A percentile compares a stretch with the other conserved stretches of the same genome.
phyloP scores from a whole-genome alignment of 2,797 vertebrate species.

The Falco naumanni region DNA sequence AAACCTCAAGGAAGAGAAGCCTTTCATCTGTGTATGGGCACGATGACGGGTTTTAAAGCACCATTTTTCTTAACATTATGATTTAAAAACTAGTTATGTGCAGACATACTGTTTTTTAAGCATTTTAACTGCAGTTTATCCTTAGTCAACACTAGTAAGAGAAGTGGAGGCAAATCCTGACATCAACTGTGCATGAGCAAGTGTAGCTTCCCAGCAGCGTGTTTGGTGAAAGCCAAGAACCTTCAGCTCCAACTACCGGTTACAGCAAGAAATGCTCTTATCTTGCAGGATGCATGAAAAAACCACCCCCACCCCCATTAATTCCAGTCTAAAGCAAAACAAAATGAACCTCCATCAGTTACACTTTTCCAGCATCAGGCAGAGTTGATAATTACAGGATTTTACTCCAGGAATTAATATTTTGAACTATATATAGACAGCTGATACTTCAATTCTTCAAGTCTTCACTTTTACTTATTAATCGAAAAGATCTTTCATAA shows the following conservation, averaged over 20 bases:
- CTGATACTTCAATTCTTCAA: slow-evolving; percentile 13
- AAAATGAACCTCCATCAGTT: slow-evolving; percentile 7
- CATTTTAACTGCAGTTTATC: background rate
- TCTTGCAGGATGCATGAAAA: background rate
- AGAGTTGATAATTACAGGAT: slow-evolving; percentile 52
- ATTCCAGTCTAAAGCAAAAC: slow-evolving; percentile 13
- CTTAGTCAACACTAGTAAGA: background rate
- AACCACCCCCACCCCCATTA: background rate
- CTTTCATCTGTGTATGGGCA: background rate
- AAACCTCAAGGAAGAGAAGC: background rate
- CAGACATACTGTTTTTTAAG: background rate
- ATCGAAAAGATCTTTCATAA: background rate
- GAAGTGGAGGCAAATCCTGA: slow-evolving; percentile 52
- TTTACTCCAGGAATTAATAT: slow-evolving; percentile 44
- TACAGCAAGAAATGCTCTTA: slow-evolving; percentile 7
- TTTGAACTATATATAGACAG: background rate
- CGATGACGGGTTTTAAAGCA: background rate
- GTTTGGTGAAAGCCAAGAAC: background rate
- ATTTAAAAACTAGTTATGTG: background rate
- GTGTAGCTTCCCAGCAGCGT: background rate
- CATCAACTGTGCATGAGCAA: slow-evolving; percentile 22
- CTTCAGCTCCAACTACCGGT: slow-evolving; percentile 23
- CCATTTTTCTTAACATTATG: background rate
- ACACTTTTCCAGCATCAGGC: slow-evolving; percentile 29
- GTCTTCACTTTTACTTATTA: slow-evolving; percentile 22